Base-by-base conservation (phyloP, 2,797 vertebrate genomes). In the Eutrigla gurnardus region DNA sequence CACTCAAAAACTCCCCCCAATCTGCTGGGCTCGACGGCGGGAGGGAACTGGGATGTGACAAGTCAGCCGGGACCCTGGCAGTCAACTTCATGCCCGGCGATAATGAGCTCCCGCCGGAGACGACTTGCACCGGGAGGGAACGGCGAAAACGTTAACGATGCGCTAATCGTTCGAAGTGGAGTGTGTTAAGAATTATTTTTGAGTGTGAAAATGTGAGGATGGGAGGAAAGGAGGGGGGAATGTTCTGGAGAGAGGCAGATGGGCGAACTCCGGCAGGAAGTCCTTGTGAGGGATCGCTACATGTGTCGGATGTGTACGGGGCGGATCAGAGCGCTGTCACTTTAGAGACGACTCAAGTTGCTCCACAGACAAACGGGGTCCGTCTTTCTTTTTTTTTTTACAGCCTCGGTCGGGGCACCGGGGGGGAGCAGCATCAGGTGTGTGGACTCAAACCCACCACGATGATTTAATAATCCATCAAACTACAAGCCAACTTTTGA, bases 21-120 rank as follows among this genome's bases (percentile, higher is more conserved):
- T 89, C 82, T 92, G 88, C 73, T 62, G 75, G 67, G 81, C 85
- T 85, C 74, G 10, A 63, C 55, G 40, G 66, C 62, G 57, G 75
- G 68, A 81, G 82, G 86, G 66, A 84, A 67, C 79, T 75, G 81
- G 80, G 85, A 89, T 87, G 87, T 86, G 86, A 88, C 89, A 90
- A 89, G 87, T 91, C 89, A 90, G 84, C 84, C 67, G 89, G 89
- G 89, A 90, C 88, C 80, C 83, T 86, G 80, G 88, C 81, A 89
- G 86, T 92, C 85, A 88, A 90, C 88, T 91, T 92, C 90, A 90
- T 91, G 89, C 88, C 86, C 91, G 35, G 86, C 75, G 87, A 93
- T 95, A 95, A 95, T 95, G 93, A 95, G 94, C 90, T 94, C 94
- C 94, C 92, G 78, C 84, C 77, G 93, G 94, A 94, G 89, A 84